Conservation (phyloP, 2,888 invertebrate genomes). For the Epirrita christyi region DNA sequence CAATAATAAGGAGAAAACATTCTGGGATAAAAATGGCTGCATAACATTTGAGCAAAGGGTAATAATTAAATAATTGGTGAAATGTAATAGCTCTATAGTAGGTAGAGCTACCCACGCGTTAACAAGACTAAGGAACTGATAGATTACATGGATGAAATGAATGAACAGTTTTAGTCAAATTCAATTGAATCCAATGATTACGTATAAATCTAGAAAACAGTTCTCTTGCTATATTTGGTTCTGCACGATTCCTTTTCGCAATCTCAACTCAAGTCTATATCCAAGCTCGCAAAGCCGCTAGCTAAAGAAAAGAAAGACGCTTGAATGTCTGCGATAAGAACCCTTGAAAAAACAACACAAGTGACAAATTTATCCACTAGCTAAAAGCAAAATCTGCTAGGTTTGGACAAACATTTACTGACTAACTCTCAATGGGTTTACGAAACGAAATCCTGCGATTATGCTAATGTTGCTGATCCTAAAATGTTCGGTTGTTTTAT, state of each 20-base stretch:
- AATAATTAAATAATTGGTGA: no score
- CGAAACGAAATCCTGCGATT: conserved; percentile 9
- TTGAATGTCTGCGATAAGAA: not conserved
- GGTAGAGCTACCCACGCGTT: no score
- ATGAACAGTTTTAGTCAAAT: no score
- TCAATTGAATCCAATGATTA: no score
- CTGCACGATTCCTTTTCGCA: not conserved
- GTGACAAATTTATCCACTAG: not conserved
- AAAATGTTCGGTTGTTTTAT: conserved; percentile 8
- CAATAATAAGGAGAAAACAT: no score
- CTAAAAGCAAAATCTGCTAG: conserved; percentile 4
- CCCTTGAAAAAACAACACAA: not conserved
- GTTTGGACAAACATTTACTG: conserved; percentile 18
- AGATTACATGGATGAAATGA: no score
- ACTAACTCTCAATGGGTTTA: conserved; percentile 9
- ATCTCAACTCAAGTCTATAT: not conserved
- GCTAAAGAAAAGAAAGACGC: conserved; percentile 3
- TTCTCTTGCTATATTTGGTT: no score
- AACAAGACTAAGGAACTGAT: no score
- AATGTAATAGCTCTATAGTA: no score
- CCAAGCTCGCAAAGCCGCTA: not conserved
- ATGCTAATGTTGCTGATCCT: conserved; percentile 18
- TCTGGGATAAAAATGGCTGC: no score
- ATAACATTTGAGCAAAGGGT: no score
- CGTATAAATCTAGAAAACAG: no score